Evolutionary conservation across 2,797 vertebrate genomes (phyloP).

Genomic region (Champsocephalus esox): DNA sequence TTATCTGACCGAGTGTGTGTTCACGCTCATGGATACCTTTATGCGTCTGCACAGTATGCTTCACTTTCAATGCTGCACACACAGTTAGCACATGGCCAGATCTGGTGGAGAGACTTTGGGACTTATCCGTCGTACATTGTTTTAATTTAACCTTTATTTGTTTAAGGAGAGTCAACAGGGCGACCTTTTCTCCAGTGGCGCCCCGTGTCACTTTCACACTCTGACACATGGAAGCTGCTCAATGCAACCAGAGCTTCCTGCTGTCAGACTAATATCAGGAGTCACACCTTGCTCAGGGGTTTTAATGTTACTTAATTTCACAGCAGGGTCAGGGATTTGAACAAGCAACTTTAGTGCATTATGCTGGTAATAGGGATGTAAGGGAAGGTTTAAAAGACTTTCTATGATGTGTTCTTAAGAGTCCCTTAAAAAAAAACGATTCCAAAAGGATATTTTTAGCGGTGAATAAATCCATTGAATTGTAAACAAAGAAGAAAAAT

Average conservation of each 20-base stretch:
- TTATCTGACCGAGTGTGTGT: constrained; percentile 57
- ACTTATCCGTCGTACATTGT: background rate
- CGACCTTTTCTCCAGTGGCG: constrained; percentile 45
- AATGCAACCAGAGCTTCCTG: constrained; percentile 9
- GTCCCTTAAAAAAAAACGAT: too few species aligned
- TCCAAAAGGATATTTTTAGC: too few species aligned
- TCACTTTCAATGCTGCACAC: constrained; percentile 36
- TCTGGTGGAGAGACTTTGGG: constrained; percentile 3
- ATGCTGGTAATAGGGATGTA: background rate
- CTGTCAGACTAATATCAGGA: constrained; percentile 9
- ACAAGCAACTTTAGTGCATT: background rate
- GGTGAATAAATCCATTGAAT: too few species aligned
- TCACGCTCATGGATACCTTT: constrained; percentile 58
- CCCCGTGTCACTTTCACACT: constrained; percentile 37
- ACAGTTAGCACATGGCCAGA: constrained; percentile 10
- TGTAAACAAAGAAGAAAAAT: background rate
- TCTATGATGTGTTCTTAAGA: background rate
- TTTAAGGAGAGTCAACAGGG: constrained; percentile 4
- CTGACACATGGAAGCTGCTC: constrained; percentile 28
- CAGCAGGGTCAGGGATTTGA: background rate
- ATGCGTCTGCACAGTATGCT: constrained; percentile 51
- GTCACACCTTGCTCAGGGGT: constrained; percentile 26
- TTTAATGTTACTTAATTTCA: constrained; percentile 8
- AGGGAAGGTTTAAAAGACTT: background rate
- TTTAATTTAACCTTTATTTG: constrained; percentile 35